Base-by-base conservation (phyloP, 2,797 vertebrate species). In the Pseudomugil gertrudae region DNA sequence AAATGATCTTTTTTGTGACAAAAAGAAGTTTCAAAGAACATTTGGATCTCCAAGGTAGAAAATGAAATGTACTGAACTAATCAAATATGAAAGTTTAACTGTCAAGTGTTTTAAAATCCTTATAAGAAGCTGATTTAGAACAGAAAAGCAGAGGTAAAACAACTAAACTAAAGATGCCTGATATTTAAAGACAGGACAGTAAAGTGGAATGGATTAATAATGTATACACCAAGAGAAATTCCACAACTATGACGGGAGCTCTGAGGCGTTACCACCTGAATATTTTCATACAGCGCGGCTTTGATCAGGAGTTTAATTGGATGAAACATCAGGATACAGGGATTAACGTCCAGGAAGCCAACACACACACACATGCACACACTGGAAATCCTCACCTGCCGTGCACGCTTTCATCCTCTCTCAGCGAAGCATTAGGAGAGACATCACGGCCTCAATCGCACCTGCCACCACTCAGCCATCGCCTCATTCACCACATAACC, bases 361-460 rank as follows among this genome's bases (percentile, higher is more conserved):
- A 45, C 15, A 33, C 63, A 59, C 51, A 58, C 56, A 63, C 23
- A 36, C 62, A 40, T 5, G 3, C 47, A 62, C 63, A 35, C 58
- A 47, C 17, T 58, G 47, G 65, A 68, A 77, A 52, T 50, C 75
- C 35, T 66, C 57, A 30, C 72, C 69, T 76, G 62, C 73, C 78
- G 74, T 26, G 59, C n/a, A n/a, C 7, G 56, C 77, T 87, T 74
- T 69, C 71, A 81, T 84, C 73, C 30, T 76, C 66, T 47, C 62
- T 43, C 57, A 26, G 63, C 1, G 19, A 76, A 72, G 75, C 78
- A 78, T 88, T 88, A 83, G 69, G 40, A 29, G 67, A 76, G 78
- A 78, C 81, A 76, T 80, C 83, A 69, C 66, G 66, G 76, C 72
- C 77, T 87, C 83, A 78, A 71, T 90, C 81, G 79, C 84, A 84